A percentile compares a stretch with the other conserved stretches of the same genome.
phyloP scores from a whole-genome alignment of 2,888 invertebrate species.

The Lasioglossum malachurum region DNA sequence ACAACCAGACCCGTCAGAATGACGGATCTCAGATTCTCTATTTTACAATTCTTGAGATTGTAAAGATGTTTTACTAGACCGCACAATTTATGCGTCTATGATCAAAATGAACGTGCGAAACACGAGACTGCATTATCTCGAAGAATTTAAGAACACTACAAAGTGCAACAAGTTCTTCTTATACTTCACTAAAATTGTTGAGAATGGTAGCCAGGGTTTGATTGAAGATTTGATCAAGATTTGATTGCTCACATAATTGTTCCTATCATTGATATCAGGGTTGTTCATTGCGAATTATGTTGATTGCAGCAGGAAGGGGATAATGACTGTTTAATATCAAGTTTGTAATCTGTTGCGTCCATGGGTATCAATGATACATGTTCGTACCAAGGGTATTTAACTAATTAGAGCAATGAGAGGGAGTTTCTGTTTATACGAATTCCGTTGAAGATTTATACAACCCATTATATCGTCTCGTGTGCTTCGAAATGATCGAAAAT shows the following conservation, averaged over 20 bases:
- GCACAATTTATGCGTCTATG: no score
- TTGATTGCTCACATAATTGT: neutral
- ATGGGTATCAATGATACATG: constrained; percentile 6
- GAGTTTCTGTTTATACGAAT: neutral
- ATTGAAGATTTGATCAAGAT: neutral
- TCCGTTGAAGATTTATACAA: neutral
- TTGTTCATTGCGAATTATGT: neutral
- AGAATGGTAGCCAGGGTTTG: neutral
- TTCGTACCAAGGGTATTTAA: neutral
- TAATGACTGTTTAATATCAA: neutral
- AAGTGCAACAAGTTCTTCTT: neutral
- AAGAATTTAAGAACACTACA: no score
- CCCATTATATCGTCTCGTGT: neutral
- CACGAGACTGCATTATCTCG: no score
- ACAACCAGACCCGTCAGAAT: neutral
- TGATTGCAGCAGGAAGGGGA: neutral
- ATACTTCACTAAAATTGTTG: neutral
- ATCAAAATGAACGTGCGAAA: no score
- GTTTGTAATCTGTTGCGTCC: constrained; percentile 1
- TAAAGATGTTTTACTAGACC: neutral
- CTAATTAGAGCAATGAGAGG: neutral
- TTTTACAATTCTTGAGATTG: neutral
- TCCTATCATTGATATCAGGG: neutral
- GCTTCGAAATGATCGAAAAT: neutral
- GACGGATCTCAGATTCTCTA: neutral